phyloP scores from a whole-genome alignment of 2,888 invertebrate species.

The Philereme transversata region DNA sequence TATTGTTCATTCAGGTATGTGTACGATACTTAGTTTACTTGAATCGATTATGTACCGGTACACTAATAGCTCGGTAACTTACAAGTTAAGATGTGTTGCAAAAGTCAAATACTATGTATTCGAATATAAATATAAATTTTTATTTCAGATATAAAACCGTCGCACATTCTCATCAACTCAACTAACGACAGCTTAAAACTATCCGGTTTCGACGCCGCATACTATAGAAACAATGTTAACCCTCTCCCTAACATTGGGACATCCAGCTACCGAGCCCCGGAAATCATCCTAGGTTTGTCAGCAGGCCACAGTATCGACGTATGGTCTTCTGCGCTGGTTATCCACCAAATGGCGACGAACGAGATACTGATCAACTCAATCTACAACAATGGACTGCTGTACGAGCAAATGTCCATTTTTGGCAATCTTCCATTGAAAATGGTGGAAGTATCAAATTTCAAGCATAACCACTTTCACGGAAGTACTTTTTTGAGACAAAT shows the following conservation, averaged over 20 bases:
- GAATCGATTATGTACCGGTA: too few species aligned
- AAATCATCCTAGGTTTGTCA: slow-evolving; percentile 60
- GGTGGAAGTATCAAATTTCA: slow-evolving; percentile 42
- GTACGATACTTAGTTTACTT: background rate
- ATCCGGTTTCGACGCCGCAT: slow-evolving; percentile 62
- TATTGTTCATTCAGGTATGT: slow-evolving; percentile 62
- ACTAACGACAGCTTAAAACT: slow-evolving; percentile 51
- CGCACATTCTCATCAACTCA: slow-evolving; percentile 58
- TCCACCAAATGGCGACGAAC: slow-evolving; percentile 62
- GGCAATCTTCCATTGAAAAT: slow-evolving; percentile 53
- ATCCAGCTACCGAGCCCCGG: slow-evolving; percentile 60
- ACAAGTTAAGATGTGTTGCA: too few species aligned
- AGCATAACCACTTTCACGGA: slow-evolving; percentile 44
- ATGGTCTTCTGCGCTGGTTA: slow-evolving; percentile 62
- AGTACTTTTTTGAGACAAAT: slow-evolving; percentile 40
- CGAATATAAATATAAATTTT: background rate
- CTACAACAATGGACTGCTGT: slow-evolving; percentile 55
- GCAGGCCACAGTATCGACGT: slow-evolving; percentile 57
- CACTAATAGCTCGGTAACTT: too few species aligned
- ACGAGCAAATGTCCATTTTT: slow-evolving; percentile 53
- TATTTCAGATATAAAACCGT: slow-evolving; percentile 65
- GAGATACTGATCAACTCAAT: slow-evolving; percentile 46
- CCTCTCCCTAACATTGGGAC: slow-evolving; percentile 47
- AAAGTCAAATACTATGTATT: too few species aligned
- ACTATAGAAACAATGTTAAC: slow-evolving; percentile 27